Evolutionary conservation across 2,888 invertebrate species (phyloP).

Genomic region (Yponomeuta cagnagella): DNA sequence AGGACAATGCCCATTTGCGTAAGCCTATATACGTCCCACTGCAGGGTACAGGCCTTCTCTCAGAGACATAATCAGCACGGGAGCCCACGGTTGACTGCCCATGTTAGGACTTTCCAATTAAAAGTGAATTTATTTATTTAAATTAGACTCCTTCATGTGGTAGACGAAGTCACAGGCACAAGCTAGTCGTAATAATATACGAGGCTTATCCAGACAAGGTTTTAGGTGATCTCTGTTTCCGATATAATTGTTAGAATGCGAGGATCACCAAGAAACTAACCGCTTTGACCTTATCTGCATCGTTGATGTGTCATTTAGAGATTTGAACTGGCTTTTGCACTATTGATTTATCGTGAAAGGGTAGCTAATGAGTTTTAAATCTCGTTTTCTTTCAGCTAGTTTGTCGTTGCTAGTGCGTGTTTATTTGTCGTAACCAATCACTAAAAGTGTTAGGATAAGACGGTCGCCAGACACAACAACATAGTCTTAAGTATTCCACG

Average conservation of each 20-base stretch:
- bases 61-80: background rate
- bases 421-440: background rate
- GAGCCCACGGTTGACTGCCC: background rate
- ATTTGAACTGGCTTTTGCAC: background rate
- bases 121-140: too few relatives aligned
- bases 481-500: too few relatives aligned
- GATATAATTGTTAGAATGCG: background rate
- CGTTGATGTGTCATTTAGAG: background rate
- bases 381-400: background rate
- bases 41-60: too few relatives aligned
- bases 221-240: background rate
- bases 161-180: background rate
- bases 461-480: too few relatives aligned
- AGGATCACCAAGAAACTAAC: background rate
- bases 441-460: too few relatives aligned
- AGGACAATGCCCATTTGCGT: background rate
- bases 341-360: slow-evolving; percentile 11
- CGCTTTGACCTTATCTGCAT: background rate
- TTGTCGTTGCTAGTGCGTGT: background rate
- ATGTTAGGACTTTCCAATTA: too few relatives aligned
- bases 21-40: background rate
- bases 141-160: too few relatives aligned
- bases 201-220: background rate
- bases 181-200: background rate
- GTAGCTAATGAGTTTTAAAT: background rate